Evolutionary conservation across 2,797 vertebrate species (phyloP).

Genomic region (Sebastiscus tertius): DNA sequence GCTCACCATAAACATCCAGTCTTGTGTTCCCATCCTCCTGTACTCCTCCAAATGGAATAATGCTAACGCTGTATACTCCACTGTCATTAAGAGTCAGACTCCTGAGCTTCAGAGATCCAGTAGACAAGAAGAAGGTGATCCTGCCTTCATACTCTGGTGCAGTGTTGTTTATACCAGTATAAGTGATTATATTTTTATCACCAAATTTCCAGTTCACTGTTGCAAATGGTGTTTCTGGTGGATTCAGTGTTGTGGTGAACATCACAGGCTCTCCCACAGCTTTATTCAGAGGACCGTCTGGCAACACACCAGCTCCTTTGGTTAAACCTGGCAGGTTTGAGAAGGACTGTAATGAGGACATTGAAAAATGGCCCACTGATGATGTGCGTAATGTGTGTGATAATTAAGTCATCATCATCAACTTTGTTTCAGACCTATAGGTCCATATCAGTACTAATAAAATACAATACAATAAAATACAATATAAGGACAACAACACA

Average conservation of each 20-base stretch:
- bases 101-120: conserved; percentile 7
- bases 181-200: rapidly evolving
- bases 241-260: conserved; percentile 9
- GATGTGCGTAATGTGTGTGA: too few relatives aligned
- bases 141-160: background rate
- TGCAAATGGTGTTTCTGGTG: rapidly evolving
- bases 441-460: background rate
- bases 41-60: rapidly evolving
- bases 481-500: background rate
- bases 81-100: conserved; percentile 29
- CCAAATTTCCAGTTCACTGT: background rate
- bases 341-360: background rate
- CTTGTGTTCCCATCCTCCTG: rapidly evolving
- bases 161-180: rapidly evolving
- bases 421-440: background rate
- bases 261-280: conserved; percentile 9
- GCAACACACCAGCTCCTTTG: conserved; percentile 42
- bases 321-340: conserved; percentile 44
- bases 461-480: background rate
- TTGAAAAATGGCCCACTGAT: background rate
- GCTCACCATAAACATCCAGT: conserved; percentile 33
- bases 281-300: conserved; percentile 6
- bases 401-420: too few relatives aligned
- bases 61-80: background rate
- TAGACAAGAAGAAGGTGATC: background rate